phyloP scores from a whole-genome alignment of 2,888 invertebrate genomes.

The Chydorus sphaericus region DNA sequence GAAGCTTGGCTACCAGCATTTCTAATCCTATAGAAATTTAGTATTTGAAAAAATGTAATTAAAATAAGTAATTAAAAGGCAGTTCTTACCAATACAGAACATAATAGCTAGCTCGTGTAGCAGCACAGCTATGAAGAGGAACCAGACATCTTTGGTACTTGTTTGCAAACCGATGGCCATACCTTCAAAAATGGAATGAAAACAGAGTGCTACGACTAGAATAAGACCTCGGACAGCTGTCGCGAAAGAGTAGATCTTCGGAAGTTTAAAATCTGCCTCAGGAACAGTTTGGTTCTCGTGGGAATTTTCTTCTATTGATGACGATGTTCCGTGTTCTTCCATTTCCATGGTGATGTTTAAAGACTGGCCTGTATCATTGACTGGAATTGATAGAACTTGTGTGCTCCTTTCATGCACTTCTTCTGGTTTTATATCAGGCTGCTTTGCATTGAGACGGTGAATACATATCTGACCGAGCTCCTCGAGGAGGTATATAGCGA shows the following conservation, averaged over 20 bases:
- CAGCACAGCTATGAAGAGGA: constrained; percentile 35
- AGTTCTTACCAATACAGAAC: constrained; percentile 38
- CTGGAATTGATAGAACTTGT: no score
- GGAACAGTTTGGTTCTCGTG: constrained; percentile 16
- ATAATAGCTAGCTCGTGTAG: constrained; percentile 39
- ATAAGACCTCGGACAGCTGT: constrained; percentile 29
- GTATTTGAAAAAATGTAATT: no score
- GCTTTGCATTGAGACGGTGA: not conserved
- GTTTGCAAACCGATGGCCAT: constrained; percentile 37
- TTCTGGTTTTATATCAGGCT: not conserved
- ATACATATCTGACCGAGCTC: constrained; percentile 25
- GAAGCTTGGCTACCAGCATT: constrained; percentile 33
- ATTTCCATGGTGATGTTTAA: not conserved
- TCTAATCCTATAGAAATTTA: no score
- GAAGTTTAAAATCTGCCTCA: constrained; percentile 16
- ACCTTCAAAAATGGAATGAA: constrained; percentile 40
- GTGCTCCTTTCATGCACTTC: not conserved
- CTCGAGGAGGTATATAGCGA: constrained; percentile 39
- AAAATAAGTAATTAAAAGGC: no score
- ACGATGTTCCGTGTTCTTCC: constrained; percentile 17
- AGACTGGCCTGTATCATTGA: not conserved
- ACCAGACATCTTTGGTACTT: constrained; percentile 34
- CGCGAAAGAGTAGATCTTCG: constrained; percentile 19
- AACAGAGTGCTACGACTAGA: constrained; percentile 35
- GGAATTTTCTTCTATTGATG: no score